Conservation (phyloP, 2,888 invertebrate genomes). For the Diloba caeruleocephala region DNA sequence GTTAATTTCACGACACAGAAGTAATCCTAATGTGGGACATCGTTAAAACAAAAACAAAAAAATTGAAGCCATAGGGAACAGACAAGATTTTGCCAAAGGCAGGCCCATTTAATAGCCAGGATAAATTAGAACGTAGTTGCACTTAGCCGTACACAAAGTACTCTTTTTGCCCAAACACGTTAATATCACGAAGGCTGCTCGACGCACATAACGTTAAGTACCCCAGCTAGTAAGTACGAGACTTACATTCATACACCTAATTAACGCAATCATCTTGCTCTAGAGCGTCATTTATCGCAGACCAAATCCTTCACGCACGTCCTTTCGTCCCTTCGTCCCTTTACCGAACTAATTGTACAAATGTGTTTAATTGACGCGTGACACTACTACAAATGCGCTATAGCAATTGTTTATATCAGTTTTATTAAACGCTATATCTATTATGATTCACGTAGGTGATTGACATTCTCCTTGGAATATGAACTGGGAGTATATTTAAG, state of each 20-base stretch:
- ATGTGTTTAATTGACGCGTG: slow-evolving; percentile 66
- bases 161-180: background rate
- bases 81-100: too few species aligned
- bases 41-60: too few species aligned
- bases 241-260: slow-evolving; percentile 26
- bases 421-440: slow-evolving; percentile 43
- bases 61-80: too few species aligned
- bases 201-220: slow-evolving; percentile 23
- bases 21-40: too few species aligned
- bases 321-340: slow-evolving; percentile 49
- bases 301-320: slow-evolving; percentile 8
- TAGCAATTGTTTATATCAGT: slow-evolving; percentile 42
- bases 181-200: background rate
- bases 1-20: background rate
- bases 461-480: slow-evolving; percentile 34
- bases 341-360: slow-evolving; percentile 59
- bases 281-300: slow-evolving; percentile 30
- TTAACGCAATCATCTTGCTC: slow-evolving; percentile 39
- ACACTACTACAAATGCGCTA: slow-evolving; percentile 57
- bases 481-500: slow-evolving; percentile 16
- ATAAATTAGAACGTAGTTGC: too few species aligned
- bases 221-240: slow-evolving; percentile 14
- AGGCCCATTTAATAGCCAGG: too few species aligned
- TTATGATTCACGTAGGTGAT: slow-evolving; percentile 32
- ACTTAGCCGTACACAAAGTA: too few species aligned